Percentiles rank a stretch among this genome's conserved stretches.
Conservation (phyloP, 2,797 vertebrate species). For the Peromyscus aztecus region DNA sequence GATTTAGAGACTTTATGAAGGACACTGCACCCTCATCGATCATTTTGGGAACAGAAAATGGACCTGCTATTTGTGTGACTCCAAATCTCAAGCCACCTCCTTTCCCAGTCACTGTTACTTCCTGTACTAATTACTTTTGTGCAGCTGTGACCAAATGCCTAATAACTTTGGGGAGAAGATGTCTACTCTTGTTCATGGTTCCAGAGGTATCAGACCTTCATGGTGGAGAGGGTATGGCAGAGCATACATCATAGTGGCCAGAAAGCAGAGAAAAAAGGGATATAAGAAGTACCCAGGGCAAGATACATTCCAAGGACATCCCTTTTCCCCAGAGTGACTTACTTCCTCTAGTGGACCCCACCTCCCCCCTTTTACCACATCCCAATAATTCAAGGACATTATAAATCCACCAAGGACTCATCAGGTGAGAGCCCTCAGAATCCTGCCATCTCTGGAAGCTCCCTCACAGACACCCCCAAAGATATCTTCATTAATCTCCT, state of each 20-base stretch:
- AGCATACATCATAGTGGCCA: neutral
- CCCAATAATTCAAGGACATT: neutral
- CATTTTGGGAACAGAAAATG: neutral
- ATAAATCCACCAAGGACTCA: neutral
- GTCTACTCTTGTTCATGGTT: neutral
- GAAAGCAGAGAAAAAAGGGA: neutral
- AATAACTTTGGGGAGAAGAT: neutral
- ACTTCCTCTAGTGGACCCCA: neutral
- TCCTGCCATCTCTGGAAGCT: neutral
- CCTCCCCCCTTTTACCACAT: neutral
- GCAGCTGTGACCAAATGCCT: neutral
- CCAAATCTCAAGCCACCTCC: neutral
- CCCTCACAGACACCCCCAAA: neutral
- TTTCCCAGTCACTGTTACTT: neutral
- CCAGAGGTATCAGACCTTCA: neutral
- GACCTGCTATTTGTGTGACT: neutral
- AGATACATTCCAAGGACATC: neutral
- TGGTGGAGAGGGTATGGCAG: neutral
- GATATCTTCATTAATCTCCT: neutral
- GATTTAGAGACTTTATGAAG: neutral
- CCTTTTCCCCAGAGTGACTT: too few species aligned
- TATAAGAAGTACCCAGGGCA: neutral
- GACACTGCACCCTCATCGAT: neutral
- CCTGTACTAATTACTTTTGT: neutral
- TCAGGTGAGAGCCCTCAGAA: neutral